Evolutionary conservation across 2,797 vertebrate genomes (phyloP), one percentile per base, ranked within the genome.

Genomic region (Pelodytes ibericus): DNA sequence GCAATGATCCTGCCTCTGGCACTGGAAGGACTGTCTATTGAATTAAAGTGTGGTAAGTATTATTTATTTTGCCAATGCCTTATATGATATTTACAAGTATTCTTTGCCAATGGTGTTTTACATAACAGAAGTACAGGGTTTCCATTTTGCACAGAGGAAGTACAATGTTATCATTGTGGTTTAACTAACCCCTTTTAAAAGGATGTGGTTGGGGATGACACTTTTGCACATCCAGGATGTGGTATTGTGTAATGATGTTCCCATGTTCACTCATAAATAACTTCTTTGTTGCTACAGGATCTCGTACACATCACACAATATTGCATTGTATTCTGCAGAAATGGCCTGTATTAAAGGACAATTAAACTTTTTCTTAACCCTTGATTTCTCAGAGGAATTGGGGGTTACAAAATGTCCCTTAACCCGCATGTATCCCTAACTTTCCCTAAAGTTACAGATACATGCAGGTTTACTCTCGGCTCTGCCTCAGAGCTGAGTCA

Each of bases 201-300:
- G 77, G 77, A 79, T 79, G 77, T 57, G 77, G 77, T 74, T 39
- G 24, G 71, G 70, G 71, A 41, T 79, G 77, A 79, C 71, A 73
- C 58, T 62, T 39, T 49, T 74, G 27, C 64, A 63, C 71, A 69
- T 73, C 77, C 77, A 79, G 76, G 76, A 79, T 79, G 76, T 63
- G 76, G 76, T 73, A 58, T 73, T 56, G 63, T 73, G 56, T 69
- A 47, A 18, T 74, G 71, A 57, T 62, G 71, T 79, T 79, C 71
- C 71, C 77, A 73, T 69, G 64, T 69, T 63, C 31, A 44, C n/a
- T 62, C 3, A 66, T 73, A 62, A 79, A 67, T 73, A 78, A 41
- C 47, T 62, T 25, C 25, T 29, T 31, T 68, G 56, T 62, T 36
- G 29, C 44, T 58, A 53, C 25, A 41, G 22, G 26, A 60, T 63